Conservation (phyloP, 2,113 vertebrate genomes). For the Herpetotheres cachinnans region DNA sequence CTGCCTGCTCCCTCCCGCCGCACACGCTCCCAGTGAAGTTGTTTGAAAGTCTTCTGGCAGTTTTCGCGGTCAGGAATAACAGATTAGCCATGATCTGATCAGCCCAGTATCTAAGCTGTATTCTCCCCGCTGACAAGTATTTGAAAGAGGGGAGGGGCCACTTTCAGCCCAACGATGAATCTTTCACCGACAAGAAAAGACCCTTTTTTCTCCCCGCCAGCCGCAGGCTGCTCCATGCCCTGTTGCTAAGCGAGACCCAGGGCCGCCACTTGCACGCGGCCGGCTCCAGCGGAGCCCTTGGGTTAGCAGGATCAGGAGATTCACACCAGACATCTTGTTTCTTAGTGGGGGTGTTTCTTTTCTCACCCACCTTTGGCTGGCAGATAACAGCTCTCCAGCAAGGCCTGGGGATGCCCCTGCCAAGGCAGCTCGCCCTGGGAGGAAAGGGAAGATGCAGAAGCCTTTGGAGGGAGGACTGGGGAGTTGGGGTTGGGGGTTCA, state of each 20-base stretch:
- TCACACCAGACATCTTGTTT: slow-evolving; percentile 71
- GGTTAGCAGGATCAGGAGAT: slow-evolving; percentile 55
- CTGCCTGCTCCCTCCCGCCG: slow-evolving; percentile 2
- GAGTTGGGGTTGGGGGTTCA: not conserved
- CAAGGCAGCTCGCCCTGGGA: not conserved
- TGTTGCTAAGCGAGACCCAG: slow-evolving; percentile 78
- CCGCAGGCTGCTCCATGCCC: slow-evolving; percentile 61
- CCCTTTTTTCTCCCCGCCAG: slow-evolving; percentile 69
- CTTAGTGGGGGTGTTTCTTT: not conserved
- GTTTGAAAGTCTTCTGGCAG: slow-evolving; percentile 85
- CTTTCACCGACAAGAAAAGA: slow-evolving; percentile 76
- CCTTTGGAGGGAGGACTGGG: not conserved
- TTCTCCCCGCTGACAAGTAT: slow-evolving; percentile 81
- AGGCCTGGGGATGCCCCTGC: slow-evolving; percentile 32
- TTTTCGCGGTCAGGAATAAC: slow-evolving; percentile 84
- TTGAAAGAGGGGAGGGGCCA: slow-evolving; percentile 76
- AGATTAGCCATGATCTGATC: slow-evolving; percentile 92
- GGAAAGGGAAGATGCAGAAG: slow-evolving; percentile 5
- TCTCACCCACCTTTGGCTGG: slow-evolving; percentile 62
- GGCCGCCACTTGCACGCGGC: slow-evolving; percentile 62
- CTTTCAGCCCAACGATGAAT: slow-evolving; percentile 80
- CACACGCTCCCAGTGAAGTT: slow-evolving; percentile 77
- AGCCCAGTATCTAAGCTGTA: slow-evolving; percentile 78
- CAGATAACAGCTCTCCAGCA: slow-evolving; percentile 54
- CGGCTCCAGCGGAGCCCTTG: slow-evolving; percentile 34